Percentiles rank a stretch among this genome's conserved stretches.
These are phyloP conservation scores for Eupithecia centaureata DNA, from an alignment of 2,888 invertebrate species.

Conservation along the genomic window DNA sequence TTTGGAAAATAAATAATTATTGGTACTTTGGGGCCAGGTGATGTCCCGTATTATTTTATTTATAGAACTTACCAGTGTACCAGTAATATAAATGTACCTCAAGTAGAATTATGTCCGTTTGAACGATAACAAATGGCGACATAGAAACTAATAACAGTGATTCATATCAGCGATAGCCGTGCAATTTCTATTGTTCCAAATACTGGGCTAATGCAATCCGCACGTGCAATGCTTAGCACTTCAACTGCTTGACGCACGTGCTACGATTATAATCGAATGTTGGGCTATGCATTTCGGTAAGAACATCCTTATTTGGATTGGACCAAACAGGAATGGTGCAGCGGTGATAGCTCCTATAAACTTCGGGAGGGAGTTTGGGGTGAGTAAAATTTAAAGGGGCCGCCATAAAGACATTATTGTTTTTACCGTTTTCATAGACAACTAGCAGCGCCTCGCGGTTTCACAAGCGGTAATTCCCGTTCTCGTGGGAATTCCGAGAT, in stretches of 20 bases:
- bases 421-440: too few species aligned
- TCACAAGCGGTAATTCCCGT: too few species aligned
- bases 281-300: not conserved
- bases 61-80: not conserved
- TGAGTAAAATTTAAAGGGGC: too few species aligned
- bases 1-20: too few species aligned
- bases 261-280: not conserved
- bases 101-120: conserved; percentile 1
- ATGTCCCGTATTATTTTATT: not conserved
- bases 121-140: conserved; percentile 19
- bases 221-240: conserved; percentile 38
- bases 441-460: too few species aligned
- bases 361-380: not conserved
- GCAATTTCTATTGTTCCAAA: conserved; percentile 43
- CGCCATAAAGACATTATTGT: too few species aligned
- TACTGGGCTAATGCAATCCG: conserved; percentile 39
- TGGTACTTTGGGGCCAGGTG: too few species aligned
- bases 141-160: conserved; percentile 34
- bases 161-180: conserved; percentile 36
- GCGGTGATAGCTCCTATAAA: too few species aligned
- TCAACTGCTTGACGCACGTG: conserved; percentile 4
- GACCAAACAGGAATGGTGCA: not conserved
- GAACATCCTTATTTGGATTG: not conserved
- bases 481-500: too few species aligned
- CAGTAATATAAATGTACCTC: not conserved